Evolutionary conservation across 2,888 invertebrate genomes (phyloP), one percentile per base, ranked within the genome.

Genomic region (Heterodera filipjevi): DNA sequence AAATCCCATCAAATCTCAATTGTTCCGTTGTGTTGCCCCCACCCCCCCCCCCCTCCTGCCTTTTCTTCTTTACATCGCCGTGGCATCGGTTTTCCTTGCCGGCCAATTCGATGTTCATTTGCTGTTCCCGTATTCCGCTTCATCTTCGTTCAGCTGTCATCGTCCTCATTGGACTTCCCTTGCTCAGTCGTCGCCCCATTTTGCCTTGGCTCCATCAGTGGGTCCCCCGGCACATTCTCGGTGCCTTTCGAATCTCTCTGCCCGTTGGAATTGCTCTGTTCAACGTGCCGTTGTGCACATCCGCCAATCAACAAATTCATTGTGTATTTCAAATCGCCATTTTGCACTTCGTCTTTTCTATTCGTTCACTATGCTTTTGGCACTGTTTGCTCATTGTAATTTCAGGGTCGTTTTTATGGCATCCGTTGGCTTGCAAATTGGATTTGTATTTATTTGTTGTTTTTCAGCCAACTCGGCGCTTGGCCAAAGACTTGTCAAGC

Each of bases 361-460:
- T 86, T 90, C 90, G 81, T 90, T 90, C 84, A 91, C 95, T 72
- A 91, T 95, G 78, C 94, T 95, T 86, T 93, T 95, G 68, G 93
- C 94, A 81, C 92, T 96, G 73, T 93, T 96, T 44, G 95, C 96
- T 90, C 96, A 95, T 90, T 95, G 95, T 90, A 97, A 96, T 91
- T 96, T 96, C 89, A 95, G 95, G 0, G 95, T 19, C 44, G 30
- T 32, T 32, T 35, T 33, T 44, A n/a, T n/a, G 22, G 6, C 27
- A 27, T 35, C 2, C 39, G 39, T 6, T 39, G 5, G 3, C n/a
- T n/a, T 74, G 22, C 35, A 8, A 53, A 71, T 30, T 71, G 10
- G 39, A 19, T 44, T 49, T 73, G 6, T n/a, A 10, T 1, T 22
- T n/a, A 22, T 22, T 22, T 2, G 19, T 35, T 49, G 3, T 59